Base-by-base conservation (phyloP, 37 sponge, comb jelly and placozoan genomes). In the Diacarnus erythraeanus region DNA sequence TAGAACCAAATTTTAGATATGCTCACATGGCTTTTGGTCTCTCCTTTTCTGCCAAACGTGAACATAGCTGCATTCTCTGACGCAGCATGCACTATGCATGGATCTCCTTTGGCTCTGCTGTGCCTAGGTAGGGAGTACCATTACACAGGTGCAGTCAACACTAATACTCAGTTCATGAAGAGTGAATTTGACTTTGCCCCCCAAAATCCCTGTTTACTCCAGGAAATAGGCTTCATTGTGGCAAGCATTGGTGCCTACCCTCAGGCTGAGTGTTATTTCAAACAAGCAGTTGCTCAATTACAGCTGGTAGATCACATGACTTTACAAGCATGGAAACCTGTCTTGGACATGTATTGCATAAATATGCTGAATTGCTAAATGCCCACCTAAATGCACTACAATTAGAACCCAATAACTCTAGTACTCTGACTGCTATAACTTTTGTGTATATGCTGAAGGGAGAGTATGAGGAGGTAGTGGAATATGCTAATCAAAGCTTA, bases 101-200 rank as follows among this genome's bases (percentile, higher is more conserved):
- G 91, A 17, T 86, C 90, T 38, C 91, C 90, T 67, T 43, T 90
- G 20, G 91, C 95, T 6, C 51, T 81, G 39, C 56, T 90, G 68
- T 88, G 82, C 78, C 83, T 94, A 5, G 95, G 88, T 23, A 72
- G 61, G 86, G 95, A 94, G 86, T 94, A 94, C 68, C 84, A 42
- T 58, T 69, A 79, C 57, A 85, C 89, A 0, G 89, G 91, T 8
- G 71, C 59, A 27, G 43, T 36, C 31, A 39, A 82, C 26, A 87
- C 87, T 10, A 66, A 84, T 1, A 76, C 64, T 3, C 37, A 69
- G 6, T 90, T 90, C 63, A 57, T 90, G 76, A 86, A 89, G 74
- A 87, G 69, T 70, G 95, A 91, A 15, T 51, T 77, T 1, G 38
- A 59, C 36, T 57, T 91, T 8, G 80, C 88, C 17, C 91, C 91